These are phyloP conservation scores for Amphiprion clarkii DNA, from an alignment of 2,797 vertebrate species.

Conservation along the genomic window DNA sequence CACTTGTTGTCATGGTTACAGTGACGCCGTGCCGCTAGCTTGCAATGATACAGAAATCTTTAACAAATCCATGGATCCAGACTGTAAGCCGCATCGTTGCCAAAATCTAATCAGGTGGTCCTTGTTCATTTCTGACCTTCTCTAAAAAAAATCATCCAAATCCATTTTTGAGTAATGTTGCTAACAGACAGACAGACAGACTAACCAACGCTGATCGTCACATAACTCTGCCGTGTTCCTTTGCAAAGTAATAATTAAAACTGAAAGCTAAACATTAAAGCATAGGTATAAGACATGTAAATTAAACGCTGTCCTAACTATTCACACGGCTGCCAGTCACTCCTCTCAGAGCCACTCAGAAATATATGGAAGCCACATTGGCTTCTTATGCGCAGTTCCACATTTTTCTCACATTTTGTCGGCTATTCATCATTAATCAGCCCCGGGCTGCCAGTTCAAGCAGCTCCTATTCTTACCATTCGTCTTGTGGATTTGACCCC, in stretches of 20 bases:
- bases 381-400: not conserved
- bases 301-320: not conserved
- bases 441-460: not conserved
- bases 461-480: not conserved
- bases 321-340: not conserved
- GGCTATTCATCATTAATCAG: conserved; percentile 1
- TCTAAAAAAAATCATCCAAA: no score
- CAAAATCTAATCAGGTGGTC: no score
- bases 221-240: no score
- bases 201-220: no score
- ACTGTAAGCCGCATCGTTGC: no score
- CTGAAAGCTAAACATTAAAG: not conserved
- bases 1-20: no score
- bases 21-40: no score
- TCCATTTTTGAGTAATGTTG: no score
- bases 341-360: not conserved
- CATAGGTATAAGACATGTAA: not conserved
- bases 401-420: not conserved
- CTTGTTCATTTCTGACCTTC: no score
- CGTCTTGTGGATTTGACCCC: not conserved
- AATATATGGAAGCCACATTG: not conserved
- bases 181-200: no score
- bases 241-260: not conserved
- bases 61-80: no score
- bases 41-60: no score